Base-by-base conservation (phyloP, 2,797 vertebrate species). In the Aeoliscus strigatus region DNA sequence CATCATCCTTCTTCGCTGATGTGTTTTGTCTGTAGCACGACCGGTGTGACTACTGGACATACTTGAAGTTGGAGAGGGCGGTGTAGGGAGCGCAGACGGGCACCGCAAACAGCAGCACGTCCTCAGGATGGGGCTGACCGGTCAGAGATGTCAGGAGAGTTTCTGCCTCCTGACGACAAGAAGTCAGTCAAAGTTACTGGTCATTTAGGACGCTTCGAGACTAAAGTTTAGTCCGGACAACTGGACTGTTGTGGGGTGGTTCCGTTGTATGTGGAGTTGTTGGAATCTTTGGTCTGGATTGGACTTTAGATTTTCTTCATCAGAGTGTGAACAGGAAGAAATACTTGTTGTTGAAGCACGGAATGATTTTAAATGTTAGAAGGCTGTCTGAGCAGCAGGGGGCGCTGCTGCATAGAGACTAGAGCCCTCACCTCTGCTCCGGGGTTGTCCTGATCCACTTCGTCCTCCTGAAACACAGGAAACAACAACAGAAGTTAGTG, bases 51-150 rank as follows among this genome's bases (percentile, higher is more conserved):
- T 14, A 16, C 11, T 17, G 13, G 66, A 60, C 90, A 37, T 77
- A 99, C 96, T 97, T 99, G 58, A 92, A 94, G 80, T 83, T 93
- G 14, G 88, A 66, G 66, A 98, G 93, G 10, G 91, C 88, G 0
- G 91, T 94, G 70, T 98, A 98, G 2, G 96, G 96, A 10, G 93
- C 94, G 3, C 95, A 99, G 61, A 94, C 82, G 1, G 96, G 96
- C 6, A 99, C 88, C 1, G 94, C 90, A 1, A 99, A 99, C 59
- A 98, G 41, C 32, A 99, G 83, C 14, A 94, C 30, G 11, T 98
- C 96, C 42, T 99, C 95, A 0, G 74, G 39, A 25, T 98, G 91
- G 1, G 96, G 96, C 64, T 94, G 93, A 0, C 93, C 96, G 0
- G 91, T 94, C 73, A 99, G 80, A 35, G 93, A 93, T 70, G 82